phyloP scores from a whole-genome alignment of 1,140 invertebrate genomes.

The Trichomalopsis sarcophagae region DNA sequence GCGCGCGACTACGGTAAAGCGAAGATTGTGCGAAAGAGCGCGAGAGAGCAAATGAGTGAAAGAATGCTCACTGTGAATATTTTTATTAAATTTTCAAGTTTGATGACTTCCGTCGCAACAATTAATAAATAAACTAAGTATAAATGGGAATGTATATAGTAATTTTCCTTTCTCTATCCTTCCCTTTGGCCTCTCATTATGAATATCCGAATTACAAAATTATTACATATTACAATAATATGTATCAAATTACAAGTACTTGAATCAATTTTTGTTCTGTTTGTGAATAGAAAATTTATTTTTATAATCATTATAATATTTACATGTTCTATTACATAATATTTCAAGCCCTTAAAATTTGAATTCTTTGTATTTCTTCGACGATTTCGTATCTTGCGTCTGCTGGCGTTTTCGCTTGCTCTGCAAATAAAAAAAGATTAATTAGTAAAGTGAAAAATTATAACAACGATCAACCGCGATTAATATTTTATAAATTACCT shows the following conservation, averaged over 20 bases:
- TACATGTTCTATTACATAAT: neutral
- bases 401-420: slow-evolving; percentile 94
- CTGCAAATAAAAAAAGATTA: slow-evolving; percentile 79
- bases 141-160: slow-evolving; percentile 61
- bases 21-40: slow-evolving; percentile 61
- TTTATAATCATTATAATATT: neutral
- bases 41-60: slow-evolving; percentile 66
- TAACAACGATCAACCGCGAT: neutral
- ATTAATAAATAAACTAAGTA: slow-evolving; percentile 76
- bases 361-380: slow-evolving; percentile 98
- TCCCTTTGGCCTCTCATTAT: neutral
- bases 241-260: no score
- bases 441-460: slow-evolving; percentile 52
- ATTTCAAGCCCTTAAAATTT: slow-evolving; percentile 87
- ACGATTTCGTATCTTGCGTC: slow-evolving; percentile 89
- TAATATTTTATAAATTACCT: slow-evolving; percentile 75
- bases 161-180: slow-evolving; percentile 18
- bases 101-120: slow-evolving; percentile 75
- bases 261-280: neutral
- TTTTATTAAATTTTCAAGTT: slow-evolving; percentile 77
- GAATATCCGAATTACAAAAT: neutral
- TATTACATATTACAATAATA: neutral
- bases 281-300: neutral
- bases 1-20: slow-evolving; percentile 48
- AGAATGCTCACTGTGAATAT: slow-evolving; percentile 76